These are phyloP conservation scores for Characodon lateralis DNA, from an alignment of 2,797 vertebrate species.

Conservation along the genomic window DNA sequence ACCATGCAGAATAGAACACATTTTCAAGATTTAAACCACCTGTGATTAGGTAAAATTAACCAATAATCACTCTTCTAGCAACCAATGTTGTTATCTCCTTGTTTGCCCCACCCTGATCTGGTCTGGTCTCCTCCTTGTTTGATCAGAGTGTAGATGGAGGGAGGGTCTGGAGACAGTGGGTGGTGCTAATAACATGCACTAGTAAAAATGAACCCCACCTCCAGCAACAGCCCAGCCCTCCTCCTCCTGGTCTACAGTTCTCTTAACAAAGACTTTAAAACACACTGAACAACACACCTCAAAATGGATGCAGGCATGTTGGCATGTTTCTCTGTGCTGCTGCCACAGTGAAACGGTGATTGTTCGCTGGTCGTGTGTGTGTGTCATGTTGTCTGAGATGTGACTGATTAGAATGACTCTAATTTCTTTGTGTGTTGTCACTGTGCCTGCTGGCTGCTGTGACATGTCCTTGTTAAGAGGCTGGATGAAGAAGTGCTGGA, in stretches of 20 bases:
- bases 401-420: neutral
- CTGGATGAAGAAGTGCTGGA: neutral
- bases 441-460: neutral
- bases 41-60: too few species aligned
- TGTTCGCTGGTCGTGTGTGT: neutral
- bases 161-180: conserved; percentile 18
- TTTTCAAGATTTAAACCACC: neutral
- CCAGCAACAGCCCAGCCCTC: conserved; percentile 26
- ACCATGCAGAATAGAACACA: neutral
- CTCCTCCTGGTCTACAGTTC: conserved; percentile 21
- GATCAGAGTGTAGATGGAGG: conserved; percentile 34
- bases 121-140: conserved; percentile 29
- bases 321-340: conserved; percentile 9
- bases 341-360: conserved; percentile 8
- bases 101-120: conserved; percentile 12
- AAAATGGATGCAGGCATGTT: conserved; percentile 54
- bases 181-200: conserved; percentile 54
- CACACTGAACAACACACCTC: conserved; percentile 25
- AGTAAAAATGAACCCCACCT: conserved; percentile 59
- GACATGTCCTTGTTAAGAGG: neutral
- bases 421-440: conserved; percentile 6
- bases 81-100: neutral
- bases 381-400: neutral
- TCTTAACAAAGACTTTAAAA: conserved; percentile 66
- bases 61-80: neutral